Evolutionary conservation across 1,140 invertebrate species (phyloP).

Genomic region (Meloidogyne chitwoodi): DNA sequence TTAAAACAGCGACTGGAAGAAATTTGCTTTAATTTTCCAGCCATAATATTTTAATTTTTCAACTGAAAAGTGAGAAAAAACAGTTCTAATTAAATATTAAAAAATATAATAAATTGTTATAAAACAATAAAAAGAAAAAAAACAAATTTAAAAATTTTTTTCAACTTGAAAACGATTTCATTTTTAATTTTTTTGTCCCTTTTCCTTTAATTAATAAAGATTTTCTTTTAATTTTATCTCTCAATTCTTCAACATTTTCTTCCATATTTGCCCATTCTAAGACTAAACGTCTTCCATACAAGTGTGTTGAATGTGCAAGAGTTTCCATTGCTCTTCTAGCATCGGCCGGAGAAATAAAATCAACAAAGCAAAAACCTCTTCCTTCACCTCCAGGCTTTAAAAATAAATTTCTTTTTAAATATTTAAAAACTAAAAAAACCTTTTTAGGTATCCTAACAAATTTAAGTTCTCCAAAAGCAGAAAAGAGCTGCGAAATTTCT

Average conservation of each 20-base stretch:
- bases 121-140: neutral
- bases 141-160: neutral
- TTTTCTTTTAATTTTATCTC: constrained; percentile 40
- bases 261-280: constrained; percentile 88
- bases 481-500: constrained; percentile 87
- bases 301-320: constrained; percentile 87
- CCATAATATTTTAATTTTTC: neutral
- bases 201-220: neutral
- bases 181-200: neutral
- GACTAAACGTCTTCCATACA: constrained; percentile 87
- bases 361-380: constrained; percentile 92
- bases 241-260: constrained; percentile 50
- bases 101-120: neutral
- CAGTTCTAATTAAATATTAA: too few species aligned
- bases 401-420: too few species aligned
- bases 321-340: constrained; percentile 91
- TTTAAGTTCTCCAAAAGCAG: constrained; percentile 88
- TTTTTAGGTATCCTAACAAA: constrained; percentile 86
- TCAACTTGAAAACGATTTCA: constrained; percentile 6
- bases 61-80: too few species aligned
- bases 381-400: constrained; percentile 57
- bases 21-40: constrained; percentile 13
- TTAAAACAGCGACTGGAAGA: constrained; percentile 28
- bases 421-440: constrained; percentile 61
- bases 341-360: constrained; percentile 80